Base-by-base conservation (phyloP, 2,797 vertebrate species). In the Alcedo quadribrachys region DNA sequence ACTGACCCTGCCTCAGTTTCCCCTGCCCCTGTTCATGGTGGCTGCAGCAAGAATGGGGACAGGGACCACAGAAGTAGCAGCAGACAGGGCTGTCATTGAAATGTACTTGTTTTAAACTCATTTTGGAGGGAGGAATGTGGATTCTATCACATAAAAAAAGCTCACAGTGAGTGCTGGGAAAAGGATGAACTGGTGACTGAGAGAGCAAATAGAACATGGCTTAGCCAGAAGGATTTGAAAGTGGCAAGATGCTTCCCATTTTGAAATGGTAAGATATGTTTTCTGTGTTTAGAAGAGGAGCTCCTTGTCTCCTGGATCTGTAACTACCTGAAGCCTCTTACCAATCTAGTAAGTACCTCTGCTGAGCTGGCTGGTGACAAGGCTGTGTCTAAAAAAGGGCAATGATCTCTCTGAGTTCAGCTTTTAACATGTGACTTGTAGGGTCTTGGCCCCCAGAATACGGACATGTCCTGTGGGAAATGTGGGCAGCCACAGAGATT, bases 221-320 rank as follows among this genome's bases (percentile, higher is more conserved):
- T 67, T 37, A 87, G 85, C 30, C 42, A 37, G 70, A 85, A 85
- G 48, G n/a, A 82, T 35, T 81, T 87, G 50, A 75, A 91, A 89
- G 9, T 46, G 71, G 75, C 54, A 71, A 46, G 79, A 32, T 62
- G 4, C 15, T 87, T 92, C 67, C 9, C 12, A 62, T 80, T 94
- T 92, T 81, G 35, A 20, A 78, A 27, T 14, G 83, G 37, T 81
- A 57, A 75, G 20, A 12, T 61, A 46, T 9, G 4, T 30, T 86
- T 75, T 35, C 35, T 45, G 2, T 33, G 16, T 66, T 81, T 65
- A 43, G 66, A n/a, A 82, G 54, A 81, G 24, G 37, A 81, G 4
- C 1, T 15, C 21, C n/a, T 85, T 42, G 5, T 24, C 8, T 93
- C 11, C 40, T 57, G 30, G n/a, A 61, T 20, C 45, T 48, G 15